phyloP scores from a whole-genome alignment of 2,797 vertebrate species.

The Macroramphosus scolopax region DNA sequence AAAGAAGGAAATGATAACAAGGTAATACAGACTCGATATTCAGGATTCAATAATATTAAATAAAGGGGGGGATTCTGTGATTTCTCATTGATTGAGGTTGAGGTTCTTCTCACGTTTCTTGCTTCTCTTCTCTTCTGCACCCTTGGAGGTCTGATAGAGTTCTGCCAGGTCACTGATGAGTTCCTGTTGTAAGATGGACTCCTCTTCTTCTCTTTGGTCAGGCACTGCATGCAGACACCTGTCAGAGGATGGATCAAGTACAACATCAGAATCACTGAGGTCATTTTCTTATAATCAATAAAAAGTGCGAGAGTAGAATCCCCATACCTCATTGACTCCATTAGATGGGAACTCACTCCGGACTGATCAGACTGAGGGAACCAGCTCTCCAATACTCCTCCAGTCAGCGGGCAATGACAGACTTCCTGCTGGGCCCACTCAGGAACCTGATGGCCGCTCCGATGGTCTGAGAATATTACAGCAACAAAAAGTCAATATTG shows the following conservation, averaged over 20 bases:
- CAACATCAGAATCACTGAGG: not conserved
- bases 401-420: conserved; percentile 47
- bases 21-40: not conserved
- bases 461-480: conserved; percentile 28
- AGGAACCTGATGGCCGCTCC: conserved; percentile 63
- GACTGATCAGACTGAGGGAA: conserved; percentile 85
- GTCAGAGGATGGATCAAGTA: not conserved
- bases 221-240: conserved; percentile 84
- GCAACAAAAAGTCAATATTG: conserved; percentile 1
- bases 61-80: no score
- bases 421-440: conserved; percentile 89
- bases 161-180: conserved; percentile 81
- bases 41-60: not conserved
- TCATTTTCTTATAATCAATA: no score
- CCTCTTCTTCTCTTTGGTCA: conserved; percentile 56
- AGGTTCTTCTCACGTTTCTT: conserved; percentile 79
- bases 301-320: no score
- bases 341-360: conserved; percentile 86
- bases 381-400: conserved; percentile 82
- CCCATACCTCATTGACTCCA: conserved; percentile 94
- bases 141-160: conserved; percentile 82
- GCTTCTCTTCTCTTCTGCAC: conserved; percentile 51
- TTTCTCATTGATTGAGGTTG: not conserved
- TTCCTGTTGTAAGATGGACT: conserved; percentile 73
- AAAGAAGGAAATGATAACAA: conserved; percentile 1